These are phyloP conservation scores for Pan paniscus DNA, from an alignment of 2,113 vertebrate genomes.

Conservation along the genomic window DNA sequence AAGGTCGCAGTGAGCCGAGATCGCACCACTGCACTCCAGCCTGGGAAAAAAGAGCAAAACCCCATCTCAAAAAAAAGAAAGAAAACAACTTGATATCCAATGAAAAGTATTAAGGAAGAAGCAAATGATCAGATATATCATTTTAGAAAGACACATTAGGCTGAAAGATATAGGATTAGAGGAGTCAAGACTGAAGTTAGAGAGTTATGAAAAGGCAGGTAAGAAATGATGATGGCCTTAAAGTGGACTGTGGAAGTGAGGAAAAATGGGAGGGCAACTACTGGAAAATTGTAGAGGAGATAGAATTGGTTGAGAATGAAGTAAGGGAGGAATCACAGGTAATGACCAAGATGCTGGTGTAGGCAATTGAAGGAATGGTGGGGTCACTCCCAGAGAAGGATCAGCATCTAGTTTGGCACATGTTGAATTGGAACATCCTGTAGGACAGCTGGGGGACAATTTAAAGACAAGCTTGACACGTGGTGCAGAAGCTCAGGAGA, in stretches of 20 bases:
- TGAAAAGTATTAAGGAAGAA: not conserved
- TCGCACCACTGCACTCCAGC: too few species aligned
- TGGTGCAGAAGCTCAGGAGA: not conserved
- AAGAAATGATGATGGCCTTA: not conserved
- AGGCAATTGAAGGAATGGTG: not conserved
- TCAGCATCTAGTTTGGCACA: not conserved
- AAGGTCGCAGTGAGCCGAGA: too few species aligned
- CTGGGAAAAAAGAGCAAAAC: too few species aligned
- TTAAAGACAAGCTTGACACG: not conserved
- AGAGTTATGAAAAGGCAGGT: not conserved
- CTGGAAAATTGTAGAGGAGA: not conserved
- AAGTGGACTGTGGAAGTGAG: not conserved
- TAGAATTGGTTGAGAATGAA: not conserved
- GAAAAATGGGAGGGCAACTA: too few species aligned
- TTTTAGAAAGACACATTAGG: not conserved
- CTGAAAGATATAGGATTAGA: not conserved
- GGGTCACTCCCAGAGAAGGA: not conserved
- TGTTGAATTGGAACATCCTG: not conserved
- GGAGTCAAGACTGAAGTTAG: not conserved
- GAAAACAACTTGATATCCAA: not conserved
- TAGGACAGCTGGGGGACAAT: not conserved
- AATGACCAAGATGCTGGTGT: not conserved
- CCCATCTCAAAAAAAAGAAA: too few species aligned
- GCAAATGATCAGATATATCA: not conserved
- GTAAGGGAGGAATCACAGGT: not conserved